Evolutionary conservation across 1,140 invertebrate species (phyloP), one percentile per base, ranked within the genome.

Genomic region (Drosophila santomea): DNA sequence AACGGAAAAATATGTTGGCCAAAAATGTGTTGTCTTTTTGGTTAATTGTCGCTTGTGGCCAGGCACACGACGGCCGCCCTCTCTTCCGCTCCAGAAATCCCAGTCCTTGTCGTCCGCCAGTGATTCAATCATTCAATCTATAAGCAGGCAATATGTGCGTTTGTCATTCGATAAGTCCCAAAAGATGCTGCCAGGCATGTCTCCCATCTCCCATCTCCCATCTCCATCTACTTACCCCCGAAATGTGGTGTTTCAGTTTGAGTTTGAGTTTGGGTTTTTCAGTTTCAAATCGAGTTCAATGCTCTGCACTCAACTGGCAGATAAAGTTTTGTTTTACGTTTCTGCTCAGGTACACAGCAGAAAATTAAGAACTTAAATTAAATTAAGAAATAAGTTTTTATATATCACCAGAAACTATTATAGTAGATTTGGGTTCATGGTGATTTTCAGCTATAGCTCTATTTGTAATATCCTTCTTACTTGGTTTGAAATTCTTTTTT

Each of bases 51-150:
- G 79, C 76, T 80, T 66, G 50, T 83, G 83, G 71, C 66, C 62
- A 82, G 75, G 56, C 84, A 80, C 58, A 74, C 57, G 67, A 59
- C 52, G 28, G 47, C 7, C 44, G 7, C 15, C 5, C 32, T 3
- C n/a, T 28, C 56, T 25, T 3, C 28, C 14, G 23, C 36, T 17
- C 32, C 32, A 48, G 14, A 25, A 48, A 48, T 12, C 36, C n/a
- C 41, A 7, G 41, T 43, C n/a, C 41, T 1, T 15, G 51, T 23
- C 28, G 39, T 17, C 55, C 45, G 45, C 57, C 61, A 55, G 76
- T 88, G 71, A 64, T 64, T 63, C 79, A 89, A 80, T 89, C 85
- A 89, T 77, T 88, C 73, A 80, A 79, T 89, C 78, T 86, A 50
- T 69, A 44, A 55, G 75, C 80, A 56, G 50, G 50, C 64, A 60